Conservation (phyloP, 2,113 vertebrate species). For the Setophaga coronata region DNA sequence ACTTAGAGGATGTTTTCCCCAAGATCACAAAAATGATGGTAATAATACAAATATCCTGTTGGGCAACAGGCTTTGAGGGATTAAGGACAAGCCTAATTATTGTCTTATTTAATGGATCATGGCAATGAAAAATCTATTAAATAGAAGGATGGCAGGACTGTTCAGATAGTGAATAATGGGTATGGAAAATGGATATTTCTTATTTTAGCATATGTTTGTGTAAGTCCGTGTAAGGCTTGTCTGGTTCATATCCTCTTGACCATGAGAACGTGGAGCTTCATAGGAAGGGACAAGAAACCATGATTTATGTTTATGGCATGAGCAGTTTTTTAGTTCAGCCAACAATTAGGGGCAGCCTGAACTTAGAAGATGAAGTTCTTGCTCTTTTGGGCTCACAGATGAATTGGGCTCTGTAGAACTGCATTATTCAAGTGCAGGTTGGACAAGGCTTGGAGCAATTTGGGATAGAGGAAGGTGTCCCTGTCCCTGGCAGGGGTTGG, state of each 20-base stretch:
- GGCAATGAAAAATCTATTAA: background rate
- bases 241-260: background rate
- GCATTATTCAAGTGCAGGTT: background rate
- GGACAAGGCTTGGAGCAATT: background rate
- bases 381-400: background rate
- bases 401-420: background rate
- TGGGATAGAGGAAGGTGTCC: no score
- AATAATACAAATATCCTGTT: background rate
- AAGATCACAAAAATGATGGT: background rate
- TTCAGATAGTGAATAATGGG: background rate
- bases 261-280: background rate
- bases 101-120: background rate
- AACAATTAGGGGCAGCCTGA: background rate
- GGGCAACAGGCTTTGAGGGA: fast-evolving
- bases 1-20: background rate
- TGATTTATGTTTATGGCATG: background rate
- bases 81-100: background rate
- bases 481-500: background rate
- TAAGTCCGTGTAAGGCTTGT: background rate
- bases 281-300: background rate
- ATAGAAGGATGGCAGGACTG: background rate
- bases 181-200: background rate
- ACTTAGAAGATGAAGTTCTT: background rate
- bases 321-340: background rate
- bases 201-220: background rate